These are phyloP conservation scores for Endomychus coccineus DNA, from an alignment of 2,888 invertebrate genomes.

Conservation along the genomic window DNA sequence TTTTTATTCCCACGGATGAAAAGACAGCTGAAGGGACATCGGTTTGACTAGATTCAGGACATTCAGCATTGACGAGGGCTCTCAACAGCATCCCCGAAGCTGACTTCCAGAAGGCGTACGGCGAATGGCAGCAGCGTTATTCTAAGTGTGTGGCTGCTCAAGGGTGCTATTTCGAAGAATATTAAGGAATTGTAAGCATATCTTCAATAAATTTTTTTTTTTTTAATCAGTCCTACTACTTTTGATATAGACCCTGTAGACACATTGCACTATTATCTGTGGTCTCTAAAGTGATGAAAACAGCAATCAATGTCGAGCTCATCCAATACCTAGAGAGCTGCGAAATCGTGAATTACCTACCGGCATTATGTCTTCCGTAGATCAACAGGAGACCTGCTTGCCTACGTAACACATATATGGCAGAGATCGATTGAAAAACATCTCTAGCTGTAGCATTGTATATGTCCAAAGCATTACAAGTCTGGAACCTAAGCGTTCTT, in stretches of 20 bases:
- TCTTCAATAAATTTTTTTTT: slow-evolving; percentile 4
- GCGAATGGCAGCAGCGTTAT: slow-evolving; percentile 23
- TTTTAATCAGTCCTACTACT: slow-evolving; percentile 8
- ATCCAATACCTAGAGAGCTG: too few relatives aligned
- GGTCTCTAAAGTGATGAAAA: too few relatives aligned
- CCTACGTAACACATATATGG: too few relatives aligned
- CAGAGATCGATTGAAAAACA: too few relatives aligned
- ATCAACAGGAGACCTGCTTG: too few relatives aligned
- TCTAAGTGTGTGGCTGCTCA: slow-evolving; percentile 23
- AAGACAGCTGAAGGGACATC: slow-evolving; percentile 19
- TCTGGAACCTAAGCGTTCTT: too few relatives aligned
- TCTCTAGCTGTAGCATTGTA: too few relatives aligned
- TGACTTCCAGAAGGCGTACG: slow-evolving; percentile 24
- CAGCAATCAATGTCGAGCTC: too few relatives aligned
- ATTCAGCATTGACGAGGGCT: slow-evolving; percentile 24
- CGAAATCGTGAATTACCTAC: too few relatives aligned
- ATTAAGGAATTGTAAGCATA: slow-evolving; percentile 8
- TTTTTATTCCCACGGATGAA: slow-evolving; percentile 14
- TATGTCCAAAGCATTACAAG: too few relatives aligned
- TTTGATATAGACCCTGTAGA: slow-evolving; percentile 6
- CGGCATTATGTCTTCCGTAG: too few relatives aligned
- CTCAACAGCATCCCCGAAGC: slow-evolving; percentile 23
- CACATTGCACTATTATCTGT: too few relatives aligned
- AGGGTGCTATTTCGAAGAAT: slow-evolving; percentile 21
- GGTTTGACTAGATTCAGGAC: slow-evolving; percentile 25